Evolutionary conservation across 92 coral and sea anemone species (phyloP), one percentile per base, ranked within the genome.

Genomic region (Meandrina meandrites): DNA sequence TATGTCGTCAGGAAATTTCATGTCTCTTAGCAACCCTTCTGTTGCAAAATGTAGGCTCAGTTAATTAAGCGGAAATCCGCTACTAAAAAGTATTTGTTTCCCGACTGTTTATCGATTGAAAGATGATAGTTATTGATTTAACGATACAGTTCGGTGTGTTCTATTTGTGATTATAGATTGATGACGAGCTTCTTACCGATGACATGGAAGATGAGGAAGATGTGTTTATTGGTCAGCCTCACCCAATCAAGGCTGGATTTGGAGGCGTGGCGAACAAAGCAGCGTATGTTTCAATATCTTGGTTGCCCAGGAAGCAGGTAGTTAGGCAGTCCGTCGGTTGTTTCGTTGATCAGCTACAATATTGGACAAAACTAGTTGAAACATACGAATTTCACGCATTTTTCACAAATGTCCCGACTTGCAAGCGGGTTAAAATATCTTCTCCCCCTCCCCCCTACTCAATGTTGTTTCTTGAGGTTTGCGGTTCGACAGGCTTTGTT

Each of bases 121-220:
- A 10, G 6, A 6, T 6, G 45, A 40, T 40, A 6, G 45, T 40
- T n/a, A n/a, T n/a, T 40, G 45, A 40, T 40, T 40, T 40, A 40
- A 40, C 45, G n/a, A n/a, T n/a, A n/a, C n/a, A n/a, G n/a, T n/a
- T n/a, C n/a, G 32, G 58, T 47, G 0, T 73, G 78, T 50, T 47
- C 6, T 35, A 24, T 15, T 56, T 75, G 37, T 75, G 30, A 14
- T 47, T 31, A 30, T 53, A 94, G 97, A 81, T 92, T 58, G 91
- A 76, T 50, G 97, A 94, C 34, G 90, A 90, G 27, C 86, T 86
- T 54, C 90, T 94, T 32, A 84, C 89, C 12, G 95, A 90, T 74
- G 95, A 94, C 70, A 40, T 90, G 28, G 91, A 92, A 42, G 75
- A 88, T 75, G 97, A 90, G 45, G 97, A 94, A 72, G 97, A 94